These are phyloP conservation scores for Rallus limicola DNA, from an alignment of 2,113 vertebrate genomes.

Conservation along the genomic window DNA sequence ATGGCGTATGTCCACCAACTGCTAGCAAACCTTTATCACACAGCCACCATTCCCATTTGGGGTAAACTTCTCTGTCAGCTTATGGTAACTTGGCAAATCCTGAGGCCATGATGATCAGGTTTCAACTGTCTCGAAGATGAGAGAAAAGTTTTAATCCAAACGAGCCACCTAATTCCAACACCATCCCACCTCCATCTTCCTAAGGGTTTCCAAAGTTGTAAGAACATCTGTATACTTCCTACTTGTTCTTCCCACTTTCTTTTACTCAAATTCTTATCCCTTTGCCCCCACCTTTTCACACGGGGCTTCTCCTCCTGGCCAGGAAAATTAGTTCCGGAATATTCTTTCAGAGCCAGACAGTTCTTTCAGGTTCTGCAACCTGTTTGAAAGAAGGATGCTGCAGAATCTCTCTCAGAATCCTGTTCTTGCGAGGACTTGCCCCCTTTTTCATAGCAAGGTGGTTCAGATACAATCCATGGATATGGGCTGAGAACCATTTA, in stretches of 20 bases:
- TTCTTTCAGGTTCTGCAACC: not conserved
- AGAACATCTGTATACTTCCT: not conserved
- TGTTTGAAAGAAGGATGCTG: not conserved
- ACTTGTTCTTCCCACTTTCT: not conserved
- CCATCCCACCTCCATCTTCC: not conserved
- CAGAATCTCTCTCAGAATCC: not conserved
- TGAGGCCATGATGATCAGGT: not conserved
- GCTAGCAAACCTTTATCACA: not conserved
- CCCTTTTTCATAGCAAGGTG: not conserved
- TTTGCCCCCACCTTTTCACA: not conserved
- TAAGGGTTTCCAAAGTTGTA: not conserved
- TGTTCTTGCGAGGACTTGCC: not conserved
- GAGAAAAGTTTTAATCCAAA: not conserved
- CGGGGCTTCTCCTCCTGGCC: not conserved
- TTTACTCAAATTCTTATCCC: not conserved
- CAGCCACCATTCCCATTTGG: not conserved
- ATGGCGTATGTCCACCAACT: rapidly evolving
- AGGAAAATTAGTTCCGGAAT: not conserved
- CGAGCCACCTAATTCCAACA: not conserved
- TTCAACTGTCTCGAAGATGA: not conserved
- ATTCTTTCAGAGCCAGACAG: not conserved
- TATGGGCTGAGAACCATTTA: not conserved
- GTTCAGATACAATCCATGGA: not conserved
- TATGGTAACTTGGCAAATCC: not conserved
- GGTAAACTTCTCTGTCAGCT: not conserved